Percentiles rank a stretch among this genome's conserved stretches.
These are phyloP conservation scores for Aplocera efformata DNA, from an alignment of 2,888 invertebrate species.

Conservation along the genomic window DNA sequence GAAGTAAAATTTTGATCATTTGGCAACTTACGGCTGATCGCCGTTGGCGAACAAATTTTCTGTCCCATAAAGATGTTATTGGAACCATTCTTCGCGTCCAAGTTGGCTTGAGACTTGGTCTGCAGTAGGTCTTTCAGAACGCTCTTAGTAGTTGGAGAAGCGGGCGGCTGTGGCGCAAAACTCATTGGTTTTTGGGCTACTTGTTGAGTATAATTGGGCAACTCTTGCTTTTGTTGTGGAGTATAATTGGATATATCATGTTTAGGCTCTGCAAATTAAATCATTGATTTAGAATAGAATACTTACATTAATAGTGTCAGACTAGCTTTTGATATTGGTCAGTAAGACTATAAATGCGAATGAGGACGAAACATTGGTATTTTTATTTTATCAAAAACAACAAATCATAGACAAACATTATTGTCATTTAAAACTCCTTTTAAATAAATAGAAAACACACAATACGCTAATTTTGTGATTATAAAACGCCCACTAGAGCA, in stretches of 20 bases:
- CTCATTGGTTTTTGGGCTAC: slow-evolving; percentile 17
- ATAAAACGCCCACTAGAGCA: too few species aligned
- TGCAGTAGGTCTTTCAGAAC: slow-evolving; percentile 56
- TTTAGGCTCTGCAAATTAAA: slow-evolving; percentile 40
- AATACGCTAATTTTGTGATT: too few species aligned
- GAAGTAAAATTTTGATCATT: too few species aligned
- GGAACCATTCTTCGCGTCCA: slow-evolving; percentile 38
- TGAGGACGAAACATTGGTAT: too few species aligned
- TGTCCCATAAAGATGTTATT: slow-evolving; percentile 65
- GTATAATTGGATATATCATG: slow-evolving; percentile 1
- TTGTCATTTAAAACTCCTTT: too few species aligned
- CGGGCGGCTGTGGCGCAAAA: slow-evolving; percentile 9
- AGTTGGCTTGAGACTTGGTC: slow-evolving; percentile 44
- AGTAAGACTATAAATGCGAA: too few species aligned
- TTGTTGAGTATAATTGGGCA: slow-evolving; percentile 26
- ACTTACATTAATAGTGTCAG: too few species aligned
- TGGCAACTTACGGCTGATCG: slow-evolving; percentile 48
- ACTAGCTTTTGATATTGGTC: too few species aligned
- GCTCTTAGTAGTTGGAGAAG: slow-evolving; percentile 41
- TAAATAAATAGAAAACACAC: too few species aligned
- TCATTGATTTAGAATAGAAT: not conserved
- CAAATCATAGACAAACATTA: too few species aligned
- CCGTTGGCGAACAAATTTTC: slow-evolving; percentile 63
- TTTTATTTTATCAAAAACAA: too few species aligned
- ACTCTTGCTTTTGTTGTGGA: slow-evolving; percentile 44